A percentile compares a stretch with the other conserved stretches of the same genome.
Evolutionary conservation across 1,140 invertebrate genomes (phyloP).

Genomic region (Tyrophagus putrescentiae): DNA sequence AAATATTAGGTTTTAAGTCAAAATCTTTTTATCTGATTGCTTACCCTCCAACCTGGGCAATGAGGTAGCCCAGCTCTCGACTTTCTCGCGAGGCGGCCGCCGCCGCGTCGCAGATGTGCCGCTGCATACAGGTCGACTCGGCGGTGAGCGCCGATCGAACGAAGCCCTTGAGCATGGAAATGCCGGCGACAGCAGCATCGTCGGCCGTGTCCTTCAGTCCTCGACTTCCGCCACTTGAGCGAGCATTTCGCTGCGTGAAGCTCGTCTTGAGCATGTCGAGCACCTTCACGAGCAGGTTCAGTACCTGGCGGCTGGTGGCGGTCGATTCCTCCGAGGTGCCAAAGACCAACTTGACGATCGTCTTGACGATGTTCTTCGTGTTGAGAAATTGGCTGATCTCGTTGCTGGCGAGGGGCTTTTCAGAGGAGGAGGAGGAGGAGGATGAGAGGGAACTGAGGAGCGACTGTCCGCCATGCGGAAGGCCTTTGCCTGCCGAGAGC

Average conservation of each 20-base stretch:
- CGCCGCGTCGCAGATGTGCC: slow-evolving; percentile 71
- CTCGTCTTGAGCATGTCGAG: slow-evolving; percentile 29
- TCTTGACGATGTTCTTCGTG: slow-evolving; percentile 29
- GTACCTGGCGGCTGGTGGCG: slow-evolving; percentile 29
- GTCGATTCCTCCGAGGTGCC: slow-evolving; percentile 29
- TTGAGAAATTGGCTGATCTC: slow-evolving; percentile 28
- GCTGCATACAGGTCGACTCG: slow-evolving; percentile 61
- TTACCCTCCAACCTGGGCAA: slow-evolving; percentile 84
- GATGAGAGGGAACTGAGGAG: no score
- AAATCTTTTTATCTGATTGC: slow-evolving; percentile 32
- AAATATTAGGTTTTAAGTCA: neutral
- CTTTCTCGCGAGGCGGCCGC: slow-evolving; percentile 64
- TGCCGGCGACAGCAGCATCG: slow-evolving; percentile 29
- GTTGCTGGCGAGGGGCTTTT: slow-evolving; percentile 24
- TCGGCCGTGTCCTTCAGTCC: slow-evolving; percentile 24
- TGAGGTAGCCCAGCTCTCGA: slow-evolving; percentile 58
- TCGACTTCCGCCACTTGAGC: slow-evolving; percentile 22
- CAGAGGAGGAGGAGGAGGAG: no score
- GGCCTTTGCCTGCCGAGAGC: slow-evolving; percentile 4
- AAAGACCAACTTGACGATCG: slow-evolving; percentile 29
- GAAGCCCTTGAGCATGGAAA: slow-evolving; percentile 47
- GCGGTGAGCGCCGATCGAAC: slow-evolving; percentile 58
- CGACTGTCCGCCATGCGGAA: slow-evolving; percentile 14
- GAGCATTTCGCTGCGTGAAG: slow-evolving; percentile 25
- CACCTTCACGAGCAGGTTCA: slow-evolving; percentile 28